Conservation (phyloP, 2,888 invertebrate species). For the Mimumesa dahlbomi region DNA sequence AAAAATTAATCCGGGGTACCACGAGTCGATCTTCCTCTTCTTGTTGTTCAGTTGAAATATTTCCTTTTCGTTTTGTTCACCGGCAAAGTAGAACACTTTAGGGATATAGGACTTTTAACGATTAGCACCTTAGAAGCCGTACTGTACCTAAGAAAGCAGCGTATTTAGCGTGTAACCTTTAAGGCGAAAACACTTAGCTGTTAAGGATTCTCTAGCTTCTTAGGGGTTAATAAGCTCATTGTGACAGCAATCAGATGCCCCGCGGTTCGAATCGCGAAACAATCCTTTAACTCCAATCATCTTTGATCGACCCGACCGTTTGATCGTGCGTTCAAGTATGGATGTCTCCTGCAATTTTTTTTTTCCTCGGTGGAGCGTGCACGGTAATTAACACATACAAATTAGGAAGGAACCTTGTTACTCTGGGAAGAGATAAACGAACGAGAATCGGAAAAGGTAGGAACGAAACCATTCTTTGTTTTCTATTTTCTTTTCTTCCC, state of each 20-base stretch:
- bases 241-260: conserved; percentile 77
- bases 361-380: conserved; percentile 7
- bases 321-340: background rate
- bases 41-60: conserved; percentile 31
- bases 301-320: background rate
- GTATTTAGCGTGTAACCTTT: conserved; percentile 65
- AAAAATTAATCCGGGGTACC: conserved; percentile 10
- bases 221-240: conserved; percentile 76
- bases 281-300: conserved; percentile 6
- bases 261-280: conserved; percentile 64
- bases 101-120: conserved; percentile 53
- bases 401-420: too few relatives aligned
- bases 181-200: conserved; percentile 48
- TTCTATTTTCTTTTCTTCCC: too few relatives aligned
- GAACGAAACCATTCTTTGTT: too few relatives aligned
- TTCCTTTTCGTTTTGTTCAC: conserved; percentile 38
- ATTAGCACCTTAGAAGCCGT: conserved; percentile 67
- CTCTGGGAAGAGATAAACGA: too few relatives aligned
- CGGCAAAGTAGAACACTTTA: conserved; percentile 55
- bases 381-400: too few relatives aligned
- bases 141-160: conserved; percentile 66
- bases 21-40: conserved; percentile 13
- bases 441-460: too few relatives aligned
- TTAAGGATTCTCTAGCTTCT: conserved; percentile 68
- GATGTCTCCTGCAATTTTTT: background rate